Conservation (phyloP, 53 echinoderm and acorn worm species). For the Hippasteria phrygiana region DNA sequence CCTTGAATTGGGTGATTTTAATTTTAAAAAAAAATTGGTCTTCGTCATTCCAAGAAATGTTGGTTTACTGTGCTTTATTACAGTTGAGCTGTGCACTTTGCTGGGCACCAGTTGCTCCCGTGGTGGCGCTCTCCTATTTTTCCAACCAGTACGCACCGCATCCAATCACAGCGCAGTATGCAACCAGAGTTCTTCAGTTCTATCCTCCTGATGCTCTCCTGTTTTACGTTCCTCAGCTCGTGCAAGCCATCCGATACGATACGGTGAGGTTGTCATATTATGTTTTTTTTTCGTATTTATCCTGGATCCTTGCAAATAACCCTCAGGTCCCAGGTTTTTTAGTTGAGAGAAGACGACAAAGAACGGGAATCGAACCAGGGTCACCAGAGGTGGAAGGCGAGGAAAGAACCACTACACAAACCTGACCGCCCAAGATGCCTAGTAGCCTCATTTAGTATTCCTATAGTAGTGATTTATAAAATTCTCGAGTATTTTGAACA, state of each 20-base stretch:
- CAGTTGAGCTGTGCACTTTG: constrained; percentile 90
- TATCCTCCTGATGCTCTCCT: constrained; percentile 89
- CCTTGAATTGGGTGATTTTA: no score
- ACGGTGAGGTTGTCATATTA: no score
- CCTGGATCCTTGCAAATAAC: not conserved
- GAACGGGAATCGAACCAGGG: no score
- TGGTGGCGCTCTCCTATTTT: constrained; percentile 88
- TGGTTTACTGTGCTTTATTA: not conserved
- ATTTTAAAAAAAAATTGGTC: no score
- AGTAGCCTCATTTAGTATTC: no score
- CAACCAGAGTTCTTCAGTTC: constrained; percentile 84
- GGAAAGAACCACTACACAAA: no score
- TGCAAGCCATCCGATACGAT: constrained; percentile 98
- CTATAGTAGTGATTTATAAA: no score
- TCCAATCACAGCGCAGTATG: constrained; percentile 96
- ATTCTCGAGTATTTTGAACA: no score
- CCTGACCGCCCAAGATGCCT: no score
- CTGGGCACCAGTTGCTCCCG: constrained; percentile 94
- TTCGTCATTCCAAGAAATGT: not conserved
- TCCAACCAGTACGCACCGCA: constrained; percentile 86
- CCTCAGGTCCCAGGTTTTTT: no score
- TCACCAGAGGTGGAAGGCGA: no score
- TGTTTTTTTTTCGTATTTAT: not conserved
- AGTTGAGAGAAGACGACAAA: no score
- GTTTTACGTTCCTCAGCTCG: constrained; percentile 96